phyloP scores from a whole-genome alignment of 2,113 vertebrate species.

The Charina bottae region DNA sequence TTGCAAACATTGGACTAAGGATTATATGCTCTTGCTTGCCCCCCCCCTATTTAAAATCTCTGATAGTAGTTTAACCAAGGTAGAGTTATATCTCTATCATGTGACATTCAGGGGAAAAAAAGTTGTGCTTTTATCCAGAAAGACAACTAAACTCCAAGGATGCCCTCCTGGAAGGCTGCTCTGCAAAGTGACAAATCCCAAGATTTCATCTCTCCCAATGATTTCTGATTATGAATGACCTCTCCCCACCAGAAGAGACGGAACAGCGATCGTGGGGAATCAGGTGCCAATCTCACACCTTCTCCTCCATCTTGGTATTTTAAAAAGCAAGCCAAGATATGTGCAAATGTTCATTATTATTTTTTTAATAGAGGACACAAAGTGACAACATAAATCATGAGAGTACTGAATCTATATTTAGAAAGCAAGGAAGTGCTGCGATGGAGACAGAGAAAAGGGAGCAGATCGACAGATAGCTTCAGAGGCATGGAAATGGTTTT shows the following conservation, averaged over 20 bases:
- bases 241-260: neutral
- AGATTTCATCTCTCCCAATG: neutral
- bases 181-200: neutral
- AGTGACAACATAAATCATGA: constrained; percentile 50
- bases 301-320: neutral
- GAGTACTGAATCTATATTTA: constrained; percentile 44
- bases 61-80: neutral
- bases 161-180: neutral
- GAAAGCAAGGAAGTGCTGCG: constrained; percentile 33
- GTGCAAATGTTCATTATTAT: constrained; percentile 2
- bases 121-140: neutral
- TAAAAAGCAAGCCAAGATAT: constrained; percentile 27
- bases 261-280: neutral
- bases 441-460: constrained; percentile 35
- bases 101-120: too few species aligned
- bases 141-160: neutral
- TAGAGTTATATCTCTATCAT: neutral
- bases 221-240: neutral
- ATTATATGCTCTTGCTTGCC: neutral
- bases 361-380: constrained; percentile 34
- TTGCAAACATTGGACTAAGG: neutral
- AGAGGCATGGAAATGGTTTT: constrained; percentile 50
- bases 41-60: neutral
- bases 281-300: neutral
- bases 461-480: constrained; percentile 45